These are phyloP conservation scores for Solea solea DNA, from an alignment of 2,113 vertebrate genomes.

Conservation along the genomic window DNA sequence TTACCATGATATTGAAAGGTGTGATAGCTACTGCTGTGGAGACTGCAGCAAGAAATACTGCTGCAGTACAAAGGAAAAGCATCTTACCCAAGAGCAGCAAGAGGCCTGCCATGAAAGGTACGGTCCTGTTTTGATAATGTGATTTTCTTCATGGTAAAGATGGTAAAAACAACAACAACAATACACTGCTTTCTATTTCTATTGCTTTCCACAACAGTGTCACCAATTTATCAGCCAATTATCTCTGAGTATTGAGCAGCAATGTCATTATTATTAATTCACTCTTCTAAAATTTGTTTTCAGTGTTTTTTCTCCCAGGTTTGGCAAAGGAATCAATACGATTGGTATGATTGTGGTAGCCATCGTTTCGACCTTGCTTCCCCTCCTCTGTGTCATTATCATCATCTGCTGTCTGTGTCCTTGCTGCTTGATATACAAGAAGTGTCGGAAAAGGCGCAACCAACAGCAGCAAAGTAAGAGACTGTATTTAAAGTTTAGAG, in stretches of 20 bases:
- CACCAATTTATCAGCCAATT: too few species aligned
- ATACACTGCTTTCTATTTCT: too few species aligned
- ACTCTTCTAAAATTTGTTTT: not conserved
- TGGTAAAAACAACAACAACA: too few species aligned
- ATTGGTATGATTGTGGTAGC: not conserved
- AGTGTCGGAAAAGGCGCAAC: constrained; percentile 8
- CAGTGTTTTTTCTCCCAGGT: not conserved
- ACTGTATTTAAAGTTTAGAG: not conserved
- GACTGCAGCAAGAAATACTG: constrained; percentile 25
- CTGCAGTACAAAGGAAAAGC: constrained; percentile 8
- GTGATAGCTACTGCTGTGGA: constrained; percentile 49
- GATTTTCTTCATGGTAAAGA: not conserved
- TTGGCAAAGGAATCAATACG: accelerated
- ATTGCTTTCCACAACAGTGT: too few species aligned
- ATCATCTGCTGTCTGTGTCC: constrained; percentile 54
- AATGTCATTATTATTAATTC: too few species aligned
- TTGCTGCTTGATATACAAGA: constrained; percentile 54
- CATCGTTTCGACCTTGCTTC: not conserved
- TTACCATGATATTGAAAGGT: not conserved
- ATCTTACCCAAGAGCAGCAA: not conserved
- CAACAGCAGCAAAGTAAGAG: constrained; percentile 21
- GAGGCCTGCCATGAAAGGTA: not conserved
- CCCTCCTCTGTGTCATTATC: constrained; percentile 24
- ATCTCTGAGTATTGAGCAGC: too few species aligned
- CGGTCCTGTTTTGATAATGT: not conserved